Evolutionary conservation across 2,113 vertebrate genomes (phyloP), one percentile per base, ranked within the genome.

Genomic region (Apeltes quadracus): DNA sequence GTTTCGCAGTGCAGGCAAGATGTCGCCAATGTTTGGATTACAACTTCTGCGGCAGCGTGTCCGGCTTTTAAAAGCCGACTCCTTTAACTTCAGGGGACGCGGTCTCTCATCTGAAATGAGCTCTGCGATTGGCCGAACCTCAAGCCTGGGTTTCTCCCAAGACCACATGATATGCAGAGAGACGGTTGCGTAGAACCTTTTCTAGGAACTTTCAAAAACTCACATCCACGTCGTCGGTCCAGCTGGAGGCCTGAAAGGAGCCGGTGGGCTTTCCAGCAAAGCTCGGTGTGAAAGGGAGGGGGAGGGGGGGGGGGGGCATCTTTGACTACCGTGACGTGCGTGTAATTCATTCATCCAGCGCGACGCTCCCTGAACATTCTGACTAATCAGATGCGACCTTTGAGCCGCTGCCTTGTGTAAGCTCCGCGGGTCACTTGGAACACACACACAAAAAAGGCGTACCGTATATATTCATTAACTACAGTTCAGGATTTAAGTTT

Each of bases 371-470:
- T 36, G 29, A 46, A n/a, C 39, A 1, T 36, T 39, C 36, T 67
- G 34, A 71, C 58, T 27, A 61, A 69, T 78, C 61, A 80, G 76
- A 78, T 80, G 82, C 70, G 54, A 51, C 75, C 82, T 87, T 85
- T 86, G 78, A 70, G 73, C 82, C 38, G 11, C 68, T 67, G 61
- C 29, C 43, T 75, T 66, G 38, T 16, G n/a, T 58, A 81, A 84
- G 61, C 32, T 57, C 44, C 61, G n/a, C 46, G 36, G n/a, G 25
- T 41, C 18, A 68, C 65, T 57, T n/a, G 13, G 56, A 27, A 66
- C 41, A 25, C 15, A 50, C 8, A 34, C 32, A 34, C 2, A 56
- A 46, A 12, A 53, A 25, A 23, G 61, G 34, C 61, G 25, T 72
- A n/a, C n/a, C n/a, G n/a, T n/a, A n/a, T n/a, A 32, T 5, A 50